Evolutionary conservation across 2,888 invertebrate species (phyloP).

Genomic region (Anaspis maculata): DNA sequence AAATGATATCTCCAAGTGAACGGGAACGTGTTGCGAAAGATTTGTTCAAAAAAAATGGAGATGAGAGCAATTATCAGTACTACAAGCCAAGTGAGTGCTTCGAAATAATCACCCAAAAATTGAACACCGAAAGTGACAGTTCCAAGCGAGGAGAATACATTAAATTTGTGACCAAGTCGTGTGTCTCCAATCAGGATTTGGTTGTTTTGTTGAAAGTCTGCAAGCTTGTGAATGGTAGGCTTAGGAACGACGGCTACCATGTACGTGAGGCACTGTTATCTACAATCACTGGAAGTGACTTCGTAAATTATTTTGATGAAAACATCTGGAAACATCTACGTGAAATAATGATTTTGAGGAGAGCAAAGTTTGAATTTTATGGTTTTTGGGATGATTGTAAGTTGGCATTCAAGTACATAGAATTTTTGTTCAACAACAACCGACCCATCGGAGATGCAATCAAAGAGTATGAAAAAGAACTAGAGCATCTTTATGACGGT

Average conservation of each 20-base stretch:
- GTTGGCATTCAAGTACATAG: not conserved
- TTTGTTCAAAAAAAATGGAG: too few species aligned
- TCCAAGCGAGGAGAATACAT: not conserved
- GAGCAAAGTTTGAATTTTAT: not conserved
- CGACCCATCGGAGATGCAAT: too few species aligned
- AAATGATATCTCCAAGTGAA: too few species aligned
- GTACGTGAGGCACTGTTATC: too few species aligned
- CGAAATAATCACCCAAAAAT: not conserved
- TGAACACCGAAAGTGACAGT: not conserved
- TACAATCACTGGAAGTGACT: too few species aligned
- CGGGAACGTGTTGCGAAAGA: constrained; percentile 6
- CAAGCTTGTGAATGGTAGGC: not conserved
- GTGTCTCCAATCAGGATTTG: constrained; percentile 1
- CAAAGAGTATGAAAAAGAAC: too few species aligned
- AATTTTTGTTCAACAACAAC: constrained; percentile 1
- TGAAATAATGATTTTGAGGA: not conserved
- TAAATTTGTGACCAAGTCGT: not conserved
- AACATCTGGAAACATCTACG: constrained; percentile 2
- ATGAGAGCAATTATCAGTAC: too few species aligned
- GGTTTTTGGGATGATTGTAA: not conserved
- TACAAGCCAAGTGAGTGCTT: not conserved
- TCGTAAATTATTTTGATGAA: constrained; percentile 1
- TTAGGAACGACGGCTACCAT: constrained; percentile 7
- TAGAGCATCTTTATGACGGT: not conserved
- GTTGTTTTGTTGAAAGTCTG: not conserved